These are phyloP conservation scores for Lamprotornis superbus DNA, from an alignment of 2,113 vertebrate genomes.

Conservation along the genomic window DNA sequence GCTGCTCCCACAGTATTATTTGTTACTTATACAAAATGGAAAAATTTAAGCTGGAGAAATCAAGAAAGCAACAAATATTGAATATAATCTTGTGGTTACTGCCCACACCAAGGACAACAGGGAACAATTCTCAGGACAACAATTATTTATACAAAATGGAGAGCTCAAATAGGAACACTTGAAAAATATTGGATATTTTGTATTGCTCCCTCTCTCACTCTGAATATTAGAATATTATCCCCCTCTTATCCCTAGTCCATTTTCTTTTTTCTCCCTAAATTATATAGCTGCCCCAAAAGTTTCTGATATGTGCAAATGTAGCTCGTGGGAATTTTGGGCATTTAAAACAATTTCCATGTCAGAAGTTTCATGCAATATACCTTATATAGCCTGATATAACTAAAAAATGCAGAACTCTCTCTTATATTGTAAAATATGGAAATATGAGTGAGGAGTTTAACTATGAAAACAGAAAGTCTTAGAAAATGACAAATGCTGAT, in stretches of 20 bases:
- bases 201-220: rapidly evolving
- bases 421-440: background rate
- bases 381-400: background rate
- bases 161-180: background rate
- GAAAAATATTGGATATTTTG: background rate
- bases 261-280: background rate
- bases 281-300: background rate
- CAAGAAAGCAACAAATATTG: background rate
- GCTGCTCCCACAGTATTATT: background rate
- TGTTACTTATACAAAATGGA: background rate
- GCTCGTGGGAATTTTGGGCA: background rate
- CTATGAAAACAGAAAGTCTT: background rate
- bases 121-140: background rate
- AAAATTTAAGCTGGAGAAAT: background rate
- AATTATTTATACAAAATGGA: background rate
- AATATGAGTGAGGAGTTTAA: background rate
- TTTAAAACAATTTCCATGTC: background rate
- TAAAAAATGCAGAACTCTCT: background rate
- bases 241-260: rapidly evolving
- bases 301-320: background rate
- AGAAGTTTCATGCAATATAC: background rate
- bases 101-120: background rate
- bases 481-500: background rate
- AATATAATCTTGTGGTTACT: background rate
- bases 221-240: background rate